These are phyloP conservation scores for Climacteris rufus DNA, from an alignment of 2,113 vertebrate species.

Conservation along the genomic window DNA sequence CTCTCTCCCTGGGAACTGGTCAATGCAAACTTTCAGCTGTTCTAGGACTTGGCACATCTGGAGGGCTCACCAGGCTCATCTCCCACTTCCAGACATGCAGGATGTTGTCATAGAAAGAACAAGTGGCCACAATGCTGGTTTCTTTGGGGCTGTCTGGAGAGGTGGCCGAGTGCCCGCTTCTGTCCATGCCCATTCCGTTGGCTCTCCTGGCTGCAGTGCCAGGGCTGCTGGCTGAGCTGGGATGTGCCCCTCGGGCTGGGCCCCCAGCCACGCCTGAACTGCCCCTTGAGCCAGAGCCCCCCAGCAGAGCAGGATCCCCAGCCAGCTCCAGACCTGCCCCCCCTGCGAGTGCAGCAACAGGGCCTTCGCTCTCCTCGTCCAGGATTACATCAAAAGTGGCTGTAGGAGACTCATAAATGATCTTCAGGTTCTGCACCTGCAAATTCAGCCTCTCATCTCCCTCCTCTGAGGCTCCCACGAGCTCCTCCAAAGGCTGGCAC, in stretches of 20 bases:
- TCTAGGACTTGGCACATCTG: not conserved
- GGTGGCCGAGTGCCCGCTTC: not conserved
- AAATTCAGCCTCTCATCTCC: not conserved
- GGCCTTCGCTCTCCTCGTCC: constrained; percentile 71
- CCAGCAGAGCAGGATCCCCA: not conserved
- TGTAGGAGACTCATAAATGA: constrained; percentile 78
- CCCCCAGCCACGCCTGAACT: not conserved
- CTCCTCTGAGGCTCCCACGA: not conserved
- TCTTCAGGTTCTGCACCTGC: constrained; percentile 70
- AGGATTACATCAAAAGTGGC: constrained; percentile 75
- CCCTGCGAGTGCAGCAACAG: not conserved
- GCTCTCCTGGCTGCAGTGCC: not conserved
- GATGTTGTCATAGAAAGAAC: constrained; percentile 91
- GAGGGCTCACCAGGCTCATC: constrained; percentile 40
- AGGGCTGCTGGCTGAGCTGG: fast-evolving
- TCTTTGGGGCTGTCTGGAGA: not conserved
- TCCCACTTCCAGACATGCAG: constrained; percentile 94
- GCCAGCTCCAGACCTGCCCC: not conserved
- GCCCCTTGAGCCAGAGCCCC: not conserved
- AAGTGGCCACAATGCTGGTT: constrained; percentile 82
- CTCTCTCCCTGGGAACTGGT: not conserved
- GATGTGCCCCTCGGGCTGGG: not conserved
- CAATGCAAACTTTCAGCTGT: not conserved
- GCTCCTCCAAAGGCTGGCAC: not conserved
- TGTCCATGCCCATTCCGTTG: not conserved